Percentiles rank a stretch among this genome's conserved stretches.
phyloP scores from a whole-genome alignment of 2,797 vertebrate species.

The Eulemur rubriventer region DNA sequence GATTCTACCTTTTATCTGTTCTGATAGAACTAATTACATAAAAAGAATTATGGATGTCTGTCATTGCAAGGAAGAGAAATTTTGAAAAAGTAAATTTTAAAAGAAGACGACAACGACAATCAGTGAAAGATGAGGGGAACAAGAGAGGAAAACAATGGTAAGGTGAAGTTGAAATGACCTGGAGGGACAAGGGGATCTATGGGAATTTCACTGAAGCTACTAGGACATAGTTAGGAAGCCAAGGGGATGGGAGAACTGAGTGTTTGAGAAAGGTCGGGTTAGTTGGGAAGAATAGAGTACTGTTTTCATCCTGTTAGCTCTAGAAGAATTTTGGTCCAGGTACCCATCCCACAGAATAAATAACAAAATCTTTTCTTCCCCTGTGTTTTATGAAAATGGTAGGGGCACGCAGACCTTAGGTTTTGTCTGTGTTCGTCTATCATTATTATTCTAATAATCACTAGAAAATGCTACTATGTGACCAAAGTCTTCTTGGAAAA shows the following conservation, averaged over 20 bases:
- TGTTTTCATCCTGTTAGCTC: background rate
- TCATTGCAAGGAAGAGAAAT: background rate
- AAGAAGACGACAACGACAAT: background rate
- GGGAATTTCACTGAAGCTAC: background rate
- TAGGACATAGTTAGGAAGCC: background rate
- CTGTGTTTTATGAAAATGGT: background rate
- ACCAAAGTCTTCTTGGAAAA: background rate
- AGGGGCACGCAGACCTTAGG: background rate
- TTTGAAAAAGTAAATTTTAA: background rate
- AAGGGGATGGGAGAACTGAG: background rate
- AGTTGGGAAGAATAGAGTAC: background rate
- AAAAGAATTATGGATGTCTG: background rate
- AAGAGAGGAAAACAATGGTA: background rate
- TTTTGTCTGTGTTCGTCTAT: background rate
- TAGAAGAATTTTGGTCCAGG: background rate
- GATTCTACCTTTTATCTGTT: background rate
- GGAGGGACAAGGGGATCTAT: background rate
- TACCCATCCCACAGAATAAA: background rate
- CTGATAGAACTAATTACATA: background rate
- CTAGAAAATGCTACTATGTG: background rate
- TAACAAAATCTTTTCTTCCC: background rate
- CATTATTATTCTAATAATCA: background rate
- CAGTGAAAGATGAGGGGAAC: background rate
- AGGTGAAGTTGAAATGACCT: background rate
- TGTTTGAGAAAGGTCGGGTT: background rate